Evolutionary conservation across 2,113 vertebrate genomes (phyloP), one percentile per base, ranked within the genome.

Genomic region (Pseudonaja textilis): DNA sequence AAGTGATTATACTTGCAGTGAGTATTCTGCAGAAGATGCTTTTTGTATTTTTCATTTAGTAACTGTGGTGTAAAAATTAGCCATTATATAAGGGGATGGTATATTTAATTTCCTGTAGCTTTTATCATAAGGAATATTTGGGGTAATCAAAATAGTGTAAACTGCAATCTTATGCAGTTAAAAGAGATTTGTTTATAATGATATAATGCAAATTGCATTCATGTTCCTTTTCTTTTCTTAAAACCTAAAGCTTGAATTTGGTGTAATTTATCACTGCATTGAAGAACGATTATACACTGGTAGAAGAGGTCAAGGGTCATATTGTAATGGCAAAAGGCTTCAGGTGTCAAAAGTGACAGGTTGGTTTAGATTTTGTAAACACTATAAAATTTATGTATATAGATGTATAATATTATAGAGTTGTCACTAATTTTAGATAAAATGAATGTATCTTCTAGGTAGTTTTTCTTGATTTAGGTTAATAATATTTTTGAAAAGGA

Each of bases 201-300:
- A 96, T 96, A 95, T 59, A 87, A 95, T 96, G 95, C 96, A 95
- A 97, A 90, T 91, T 85, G 56, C 89, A 59, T 96, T 95, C 93
- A 94, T 95, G 45, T 97, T 97, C 16, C 34, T 96, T 97, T 95
- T 96, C 95, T 95, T 94, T 91, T 93, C 96, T 94, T 91, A 95
- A 94, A 94, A 95, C 85, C 95, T 96, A 69, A 96, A 99, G 98
- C 98, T 99, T 95, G 98, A 98, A 96, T 98, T 99, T 89, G 98
- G 98, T 88, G 98, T 99, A 96, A 98, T 99, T 95, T 98, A 98
- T 97, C 98, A 98, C 97, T 98, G 98, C 96, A 98, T 98, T 12
- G 98, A 98, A 96, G 98, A 98, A 95, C 98, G 98, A 42, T 97
- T 99, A 94, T 99, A 98, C 96, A 98, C 98, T 26, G 98, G 97